These are phyloP conservation scores for Rattus norvegicus DNA, from an alignment of 2,113 vertebrate genomes.

Conservation along the genomic window DNA sequence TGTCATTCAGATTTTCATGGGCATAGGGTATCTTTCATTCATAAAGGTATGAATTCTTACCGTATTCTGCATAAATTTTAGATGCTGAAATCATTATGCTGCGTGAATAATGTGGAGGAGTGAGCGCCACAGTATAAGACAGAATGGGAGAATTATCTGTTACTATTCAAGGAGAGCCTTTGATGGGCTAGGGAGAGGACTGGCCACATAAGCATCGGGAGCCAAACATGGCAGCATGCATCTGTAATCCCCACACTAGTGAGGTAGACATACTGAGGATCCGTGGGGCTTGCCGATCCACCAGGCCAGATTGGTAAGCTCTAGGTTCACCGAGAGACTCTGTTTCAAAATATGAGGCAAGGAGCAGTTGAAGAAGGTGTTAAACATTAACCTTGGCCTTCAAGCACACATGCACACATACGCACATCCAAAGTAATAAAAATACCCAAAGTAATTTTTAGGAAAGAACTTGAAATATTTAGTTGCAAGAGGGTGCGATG, in stretches of 20 bases:
- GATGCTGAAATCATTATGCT: neutral
- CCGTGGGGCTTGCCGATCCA: neutral
- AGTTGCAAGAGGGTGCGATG: neutral
- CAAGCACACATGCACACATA: neutral
- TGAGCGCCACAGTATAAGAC: neutral
- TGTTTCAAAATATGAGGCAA: neutral
- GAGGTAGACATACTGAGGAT: too few relatives aligned
- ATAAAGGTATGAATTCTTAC: conserved; percentile 31
- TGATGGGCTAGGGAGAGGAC: neutral
- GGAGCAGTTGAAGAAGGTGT: neutral
- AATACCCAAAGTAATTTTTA: neutral
- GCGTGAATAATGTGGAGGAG: neutral
- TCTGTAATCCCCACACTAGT: too few relatives aligned
- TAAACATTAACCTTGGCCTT: neutral
- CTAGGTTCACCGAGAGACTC: neutral
- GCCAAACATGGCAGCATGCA: neutral
- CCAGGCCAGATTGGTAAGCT: neutral
- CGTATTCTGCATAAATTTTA: conserved; percentile 17
- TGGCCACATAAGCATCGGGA: neutral
- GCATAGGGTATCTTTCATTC: neutral
- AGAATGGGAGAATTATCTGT: neutral
- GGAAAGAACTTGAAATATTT: conserved; percentile 30
- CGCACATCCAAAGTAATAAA: neutral
- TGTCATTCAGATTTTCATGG: neutral
- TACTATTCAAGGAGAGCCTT: conserved; percentile 10